Conservation (phyloP, 2,797 vertebrate genomes). For the Dryobates pubescens region DNA sequence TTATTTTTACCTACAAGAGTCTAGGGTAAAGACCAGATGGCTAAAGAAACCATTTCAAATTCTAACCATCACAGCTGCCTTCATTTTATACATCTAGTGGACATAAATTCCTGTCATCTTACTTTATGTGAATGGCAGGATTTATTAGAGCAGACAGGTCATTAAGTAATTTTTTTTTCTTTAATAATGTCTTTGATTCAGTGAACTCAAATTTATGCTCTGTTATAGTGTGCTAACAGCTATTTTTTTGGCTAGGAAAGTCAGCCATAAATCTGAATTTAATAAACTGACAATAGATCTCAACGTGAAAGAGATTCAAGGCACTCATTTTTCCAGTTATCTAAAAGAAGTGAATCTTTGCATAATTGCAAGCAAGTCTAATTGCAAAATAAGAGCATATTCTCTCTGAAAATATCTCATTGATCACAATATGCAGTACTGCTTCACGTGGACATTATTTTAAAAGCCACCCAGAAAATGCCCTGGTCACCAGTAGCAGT, state of each 20-base stretch:
- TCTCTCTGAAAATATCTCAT: not conserved
- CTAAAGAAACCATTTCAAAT: constrained; percentile 40
- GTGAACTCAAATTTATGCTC: constrained; percentile 76
- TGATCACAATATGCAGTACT: not conserved
- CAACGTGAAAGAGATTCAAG: constrained; percentile 58
- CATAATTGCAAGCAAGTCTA: constrained; percentile 26
- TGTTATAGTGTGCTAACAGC: constrained; percentile 70
- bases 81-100: constrained; percentile 67
- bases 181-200: constrained; percentile 71
- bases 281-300: constrained; percentile 79
- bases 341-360: constrained; percentile 46
- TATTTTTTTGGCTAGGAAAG: constrained; percentile 66
- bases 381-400: constrained; percentile 16
- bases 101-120: constrained; percentile 72
- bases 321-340: constrained; percentile 41
- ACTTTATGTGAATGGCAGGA: constrained; percentile 68
- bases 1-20: not conserved
- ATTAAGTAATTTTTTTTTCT: constrained; percentile 74
- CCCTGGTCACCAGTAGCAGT: not conserved
- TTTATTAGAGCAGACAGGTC: constrained; percentile 77
- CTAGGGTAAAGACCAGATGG: constrained; percentile 1
- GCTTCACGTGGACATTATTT: not conserved
- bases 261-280: constrained; percentile 78
- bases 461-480: not conserved
- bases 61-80: constrained; percentile 23